Percentiles rank a stretch among this genome's conserved stretches.
These are phyloP conservation scores for Plebejus melissa DNA, from an alignment of 2,888 invertebrate genomes.

Conservation along the genomic window DNA sequence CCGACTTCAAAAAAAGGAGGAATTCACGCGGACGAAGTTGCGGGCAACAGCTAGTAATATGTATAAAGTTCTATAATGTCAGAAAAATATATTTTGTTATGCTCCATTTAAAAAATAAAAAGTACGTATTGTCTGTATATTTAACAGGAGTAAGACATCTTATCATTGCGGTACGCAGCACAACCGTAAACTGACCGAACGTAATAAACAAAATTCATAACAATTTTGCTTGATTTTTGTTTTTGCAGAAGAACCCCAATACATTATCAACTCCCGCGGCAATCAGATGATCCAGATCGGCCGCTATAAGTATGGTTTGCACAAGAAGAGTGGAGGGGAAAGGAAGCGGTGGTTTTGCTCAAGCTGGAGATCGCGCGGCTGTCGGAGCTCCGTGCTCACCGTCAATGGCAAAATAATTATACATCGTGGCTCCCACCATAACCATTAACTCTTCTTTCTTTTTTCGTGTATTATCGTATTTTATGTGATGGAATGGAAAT, in stretches of 20 bases:
- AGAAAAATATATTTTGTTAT: too few species aligned
- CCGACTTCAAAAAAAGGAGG: too few species aligned
- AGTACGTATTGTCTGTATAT: too few species aligned
- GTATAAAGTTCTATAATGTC: too few species aligned
- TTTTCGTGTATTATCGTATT: background rate
- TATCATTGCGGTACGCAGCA: background rate
- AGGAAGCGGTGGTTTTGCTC: background rate
- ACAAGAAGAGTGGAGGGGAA: background rate
- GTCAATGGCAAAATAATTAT: background rate
- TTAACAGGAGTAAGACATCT: too few species aligned
- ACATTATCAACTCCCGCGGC: background rate
- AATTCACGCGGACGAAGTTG: too few species aligned
- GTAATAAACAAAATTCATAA: background rate
- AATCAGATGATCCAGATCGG: background rate
- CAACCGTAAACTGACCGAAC: background rate
- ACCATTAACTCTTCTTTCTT: constrained; percentile 1
- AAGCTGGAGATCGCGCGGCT: background rate
- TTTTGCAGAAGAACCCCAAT: background rate
- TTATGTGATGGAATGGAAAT: too few species aligned
- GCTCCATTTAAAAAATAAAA: too few species aligned
- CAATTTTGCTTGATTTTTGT: background rate
- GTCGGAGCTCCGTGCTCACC: background rate
- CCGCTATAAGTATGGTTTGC: background rate
- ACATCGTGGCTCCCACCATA: background rate
- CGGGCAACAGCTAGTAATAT: too few species aligned